Base-by-base conservation (phyloP, 1,140 invertebrate genomes). In the Papilio dardanus region DNA sequence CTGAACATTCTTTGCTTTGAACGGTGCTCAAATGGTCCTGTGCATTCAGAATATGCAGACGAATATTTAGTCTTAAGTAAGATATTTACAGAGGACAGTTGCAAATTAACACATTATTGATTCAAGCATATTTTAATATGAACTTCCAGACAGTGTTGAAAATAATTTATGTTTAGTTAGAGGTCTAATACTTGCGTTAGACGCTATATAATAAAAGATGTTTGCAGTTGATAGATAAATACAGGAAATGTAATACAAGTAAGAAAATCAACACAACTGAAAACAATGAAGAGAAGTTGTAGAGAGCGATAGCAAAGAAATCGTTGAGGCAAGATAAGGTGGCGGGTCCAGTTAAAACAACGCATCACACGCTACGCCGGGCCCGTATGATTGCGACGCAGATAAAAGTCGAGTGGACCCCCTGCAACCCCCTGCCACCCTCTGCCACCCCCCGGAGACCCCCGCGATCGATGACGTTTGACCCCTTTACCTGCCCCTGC, bases 401-500 rank as follows among this genome's bases (percentile, higher is more conserved):
- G 30, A 69, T 69, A 69, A 69, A 69, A 69, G 67, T 69, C 67
- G 73, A 77, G 77, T 66, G 46, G 76, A 76, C 73, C 69, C 68
- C 76, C 62, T 69, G 40, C 74, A 71, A 65, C 69, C 78, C 77
- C 74, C 73, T 50, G 19, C 37, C 30, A 21, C 37, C n/a, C n/a
- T n/a, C n/a, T n/a, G n/a, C n/a, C n/a, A n/a, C n/a, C n/a, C n/a
- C 42, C 42, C 28, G 28, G 42, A 28, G 28, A 69, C 67, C 67
- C 35, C 66, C 37, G 28, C 88, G 89, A 92, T 92, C 90, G 89
- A 92, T 92, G 88, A 84, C 84, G 90, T 89, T 89, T 90, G 90
- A 92, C 90, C 90, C 87, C 88, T 88, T 90, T 86, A 92, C 90
- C 90, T 92, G 89, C 88, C 85, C 84, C 81, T 79, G 76, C 84